Evolutionary conservation across 2,797 vertebrate genomes (phyloP), one percentile per base, ranked within the genome.

Genomic region (Sarcophilus harrisii): DNA sequence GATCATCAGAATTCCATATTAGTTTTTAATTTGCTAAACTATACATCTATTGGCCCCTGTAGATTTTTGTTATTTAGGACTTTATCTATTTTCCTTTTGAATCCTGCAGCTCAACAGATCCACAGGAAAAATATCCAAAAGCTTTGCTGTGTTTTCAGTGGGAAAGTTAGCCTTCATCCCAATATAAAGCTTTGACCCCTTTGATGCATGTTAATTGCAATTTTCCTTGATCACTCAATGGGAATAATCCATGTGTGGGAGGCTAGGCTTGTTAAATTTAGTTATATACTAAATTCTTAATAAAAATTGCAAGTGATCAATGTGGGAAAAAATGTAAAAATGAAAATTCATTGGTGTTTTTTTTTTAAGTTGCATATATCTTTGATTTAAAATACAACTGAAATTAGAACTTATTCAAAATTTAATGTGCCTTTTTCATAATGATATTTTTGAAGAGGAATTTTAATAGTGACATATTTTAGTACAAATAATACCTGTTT

Each of bases 191-290:
- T 98, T 97, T 96, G 96, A 98, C 97, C 98, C 98, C 98, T 98
- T 99, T 99, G 99, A 98, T 98, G 98, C 96, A 98, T 98, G 98
- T 98, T 99, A 99, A 99, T 99, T 99, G 98, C 98, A 98, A 99
- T 99, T 99, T 97, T 98, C 98, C 98, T 98, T 98, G 94, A 97
- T 99, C 98, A 98, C 81, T 98, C 98, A 97, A 94, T 98, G 98
- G 97, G 97, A 99, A 98, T 99, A 99, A 99, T 99, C 96, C 96
- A 91, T 54, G 90, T 91, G 13, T 62, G 95, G 96, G 98, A 97
- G 97, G 91, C n/a, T 98, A 99, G 99, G 99, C 98, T 99, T 99
- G 97, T 98, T 98, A 98, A 98, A 95, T 98, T 97, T 96, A 96
- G 96, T 97, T 97, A 98, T 98, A 99, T 98, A 98, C 97, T 98